These are phyloP conservation scores for Glareola pratincola DNA, from an alignment of 2,113 vertebrate species.

Conservation along the genomic window DNA sequence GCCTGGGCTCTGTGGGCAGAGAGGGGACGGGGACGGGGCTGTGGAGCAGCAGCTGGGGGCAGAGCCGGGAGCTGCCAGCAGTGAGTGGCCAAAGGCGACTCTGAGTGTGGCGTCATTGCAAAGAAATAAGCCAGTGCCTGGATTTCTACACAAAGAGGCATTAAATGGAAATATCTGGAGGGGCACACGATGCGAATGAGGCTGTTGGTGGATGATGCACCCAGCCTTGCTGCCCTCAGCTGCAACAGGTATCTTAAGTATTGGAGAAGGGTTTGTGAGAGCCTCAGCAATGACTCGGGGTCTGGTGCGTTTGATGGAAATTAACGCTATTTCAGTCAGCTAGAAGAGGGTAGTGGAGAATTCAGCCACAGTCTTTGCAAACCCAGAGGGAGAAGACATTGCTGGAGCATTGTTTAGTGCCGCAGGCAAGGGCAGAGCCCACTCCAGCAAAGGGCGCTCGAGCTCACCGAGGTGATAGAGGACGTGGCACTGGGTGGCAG, in stretches of 20 bases:
- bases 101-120: too few relatives aligned
- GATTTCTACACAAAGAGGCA: too few relatives aligned
- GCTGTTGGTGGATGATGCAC: background rate
- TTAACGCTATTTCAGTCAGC: background rate
- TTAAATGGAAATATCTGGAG: background rate
- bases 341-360: background rate
- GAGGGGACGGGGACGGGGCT: background rate
- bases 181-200: fast-evolving
- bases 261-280: background rate
- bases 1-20: background rate
- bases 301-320: too few relatives aligned
- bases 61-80: background rate
- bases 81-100: background rate
- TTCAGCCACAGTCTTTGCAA: background rate
- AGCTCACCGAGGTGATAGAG: fast-evolving
- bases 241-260: background rate
- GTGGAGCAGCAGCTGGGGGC: background rate
- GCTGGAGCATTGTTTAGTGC: background rate
- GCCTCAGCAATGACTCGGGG: background rate
- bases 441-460: background rate
- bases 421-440: background rate
- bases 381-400: background rate
- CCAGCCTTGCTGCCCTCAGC: background rate
- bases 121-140: background rate
- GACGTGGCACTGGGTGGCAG: fast-evolving